Evolutionary conservation across 2,797 vertebrate genomes (phyloP).

Genomic region (Channallabes apus): DNA sequence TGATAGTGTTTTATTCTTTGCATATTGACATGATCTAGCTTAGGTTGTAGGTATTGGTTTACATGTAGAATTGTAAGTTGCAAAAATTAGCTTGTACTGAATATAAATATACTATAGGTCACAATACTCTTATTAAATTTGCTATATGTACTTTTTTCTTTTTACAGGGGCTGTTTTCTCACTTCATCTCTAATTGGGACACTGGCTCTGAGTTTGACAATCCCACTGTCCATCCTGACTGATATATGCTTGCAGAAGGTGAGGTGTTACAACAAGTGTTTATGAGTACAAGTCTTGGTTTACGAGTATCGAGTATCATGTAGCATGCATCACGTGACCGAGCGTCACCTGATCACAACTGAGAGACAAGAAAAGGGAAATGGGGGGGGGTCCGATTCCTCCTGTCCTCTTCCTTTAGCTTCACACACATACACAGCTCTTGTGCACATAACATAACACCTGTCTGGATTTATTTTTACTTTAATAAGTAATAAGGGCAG

Average conservation of each 20-base stretch:
- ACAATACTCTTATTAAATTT: neutral
- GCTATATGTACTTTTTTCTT: slow-evolving; percentile 9
- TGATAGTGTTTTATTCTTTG: neutral
- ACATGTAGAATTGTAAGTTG: neutral
- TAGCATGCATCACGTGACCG: too few relatives aligned
- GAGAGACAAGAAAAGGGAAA: too few relatives aligned
- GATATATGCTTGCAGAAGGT: slow-evolving; percentile 98
- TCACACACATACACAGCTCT: too few relatives aligned
- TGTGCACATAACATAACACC: too few relatives aligned
- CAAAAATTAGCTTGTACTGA: neutral
- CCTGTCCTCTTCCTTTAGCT: too few relatives aligned
- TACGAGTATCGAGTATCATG: too few relatives aligned
- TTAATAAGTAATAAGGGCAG: too few relatives aligned
- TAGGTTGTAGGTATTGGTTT: neutral
- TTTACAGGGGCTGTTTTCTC: slow-evolving; percentile 92
- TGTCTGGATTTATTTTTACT: too few relatives aligned
- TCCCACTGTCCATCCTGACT: slow-evolving; percentile 93
- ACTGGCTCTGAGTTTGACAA: slow-evolving; percentile 92
- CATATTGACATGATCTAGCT: neutral
- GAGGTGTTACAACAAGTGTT: slow-evolving; percentile 40
- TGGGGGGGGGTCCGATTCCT: too few relatives aligned
- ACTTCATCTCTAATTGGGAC: slow-evolving; percentile 96
- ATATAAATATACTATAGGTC: neutral
- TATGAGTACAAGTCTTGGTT: neutral
- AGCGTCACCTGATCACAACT: too few relatives aligned